Base-by-base conservation (phyloP, 1,140 invertebrate species). In the Stegodyphus mimosarum region DNA sequence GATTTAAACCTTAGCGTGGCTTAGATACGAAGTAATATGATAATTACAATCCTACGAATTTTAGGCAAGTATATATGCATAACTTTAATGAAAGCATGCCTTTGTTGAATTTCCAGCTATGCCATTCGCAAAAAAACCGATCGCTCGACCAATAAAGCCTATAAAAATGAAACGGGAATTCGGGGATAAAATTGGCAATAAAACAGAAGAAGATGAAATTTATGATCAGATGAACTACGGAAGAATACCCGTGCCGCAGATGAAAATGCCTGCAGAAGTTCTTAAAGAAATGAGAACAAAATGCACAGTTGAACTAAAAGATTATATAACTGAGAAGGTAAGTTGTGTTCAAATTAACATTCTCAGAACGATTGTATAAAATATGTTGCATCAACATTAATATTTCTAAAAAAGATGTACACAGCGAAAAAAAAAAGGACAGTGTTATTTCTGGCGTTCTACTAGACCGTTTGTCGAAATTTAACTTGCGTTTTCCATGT, bases 271-370 rank as follows among this genome's bases (percentile, higher is more conserved):
- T n/a, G 13, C 11, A 7, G n/a, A 73, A 10, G 66, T 60, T 49
- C 5, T 63, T 7, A 66, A 33, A 15, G 17, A 66, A 50, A 52
- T 81, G 70, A 81, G 70, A 49, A 33, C 13, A 15, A 11, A 15
- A 81, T 81, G 15, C 55, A 73, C 79, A 51, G 69, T 73, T 49
- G 53, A 81, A 33, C 15, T 73, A 0, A 81, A 73, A 66, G 71
- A 81, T 18, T 73, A 52, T 49, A 64, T 73, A 3, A 81, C 69
- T 49, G 15, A 66, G 33, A 81, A 52, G 33, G 79, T 81, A 52
- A 33, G 79, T 78, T 60, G 33, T 3, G 33, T 33, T 33, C 33
- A 33, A 33, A 33, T 33, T 33, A 33, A 33, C 33, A 33, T 33
- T 33, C 33, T 33, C 33, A 33, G 33, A 33, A 33, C 33, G 33